Evolutionary conservation across 2,888 invertebrate species (phyloP), one percentile per base, ranked within the genome.

Genomic region (Hecatera dysodea): DNA sequence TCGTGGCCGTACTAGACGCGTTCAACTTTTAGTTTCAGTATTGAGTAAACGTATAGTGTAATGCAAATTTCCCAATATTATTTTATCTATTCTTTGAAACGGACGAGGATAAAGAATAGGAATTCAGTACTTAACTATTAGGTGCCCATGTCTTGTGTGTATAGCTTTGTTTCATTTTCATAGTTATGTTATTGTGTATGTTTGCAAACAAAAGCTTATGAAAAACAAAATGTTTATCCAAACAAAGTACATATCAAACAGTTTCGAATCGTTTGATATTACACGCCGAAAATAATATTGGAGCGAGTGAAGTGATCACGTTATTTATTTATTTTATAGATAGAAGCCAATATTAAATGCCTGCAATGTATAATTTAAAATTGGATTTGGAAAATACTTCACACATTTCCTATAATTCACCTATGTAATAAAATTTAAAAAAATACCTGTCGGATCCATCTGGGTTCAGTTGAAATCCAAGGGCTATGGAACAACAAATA

Each of bases 381-480:
- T 19, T 5, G 19, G 1, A 65, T 33, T 24, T n/a, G n/a, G 48
- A 1, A 62, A 69, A 44, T 8, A 5, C 19, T 64, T 22, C 27
- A 53, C 17, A 46, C 12, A 39, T 33, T 33, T 44, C 24, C 52
- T 2, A 29, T 44, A 29, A 48, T 36, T 46, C 12, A 5, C 5
- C 2, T 53, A 48, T 6, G 8, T 39, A 55, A 22, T 29, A 22
- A 52, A 33, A 29, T 15, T 9, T 27, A 42, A 39, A 19, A 24
- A 27, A 55, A 60, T 72, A 78, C 79, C 82, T 78, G 61, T 9
- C 59, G 7, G 11, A 46, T 64, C 44, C 64, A 44, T 61, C 12
- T 50, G 19, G 17, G 50, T 24, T 52, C 33, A 52, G 48, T 33
- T 64, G n/a, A 39, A 82, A 72, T 72, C 66, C 82, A 61, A n/a